Evolutionary conservation across 2,113 vertebrate species (phyloP), one percentile per base, ranked within the genome.

Genomic region (Nothocercus julius): DNA sequence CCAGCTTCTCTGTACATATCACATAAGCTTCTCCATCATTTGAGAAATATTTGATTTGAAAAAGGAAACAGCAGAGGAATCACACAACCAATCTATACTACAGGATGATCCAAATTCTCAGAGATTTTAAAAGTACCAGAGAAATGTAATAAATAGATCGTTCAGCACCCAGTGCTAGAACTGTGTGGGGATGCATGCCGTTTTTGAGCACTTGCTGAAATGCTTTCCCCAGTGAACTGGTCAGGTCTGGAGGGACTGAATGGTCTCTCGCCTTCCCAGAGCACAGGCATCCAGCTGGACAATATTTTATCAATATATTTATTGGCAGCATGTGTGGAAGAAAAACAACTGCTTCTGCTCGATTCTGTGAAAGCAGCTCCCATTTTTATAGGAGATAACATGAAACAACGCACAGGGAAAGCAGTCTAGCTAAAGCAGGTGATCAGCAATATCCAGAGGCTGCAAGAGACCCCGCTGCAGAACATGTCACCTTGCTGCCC

Each of bases 181-280:
- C 27, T 5, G 14, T 5, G 14, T 0, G 0, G 1, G 6, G 18
- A 40, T 30, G 27, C 27, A n/a, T 44, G 8, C 13, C 10, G 5
- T 53, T 72, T 34, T 19, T 27, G 42, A 75, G n/a, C 27, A 17
- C 9, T 12, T 63, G 40, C 42, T 42, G 34, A 58, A 87, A 40
- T 4, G 8, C 17, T 18, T 61, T 38, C 70, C 36, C 17, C 66
- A 34, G 51, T 11, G 32, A 67, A 7, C 27, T 49, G 25, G 15
- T n/a, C 34, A 64, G 59, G 47, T 59, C 5, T 77, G 53, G 36
- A 82, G 24, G 28, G 19, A 44, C 32, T 56, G 4, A 1, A 4
- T n/a, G 34, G 22, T 84, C 38, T 34, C 78, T 45, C 13, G 25
- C 27, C 58, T 68, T 38, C 27, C 81, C 56, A 61, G 40, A 72